A percentile compares a stretch with the other conserved stretches of the same genome.
Conservation (phyloP, 2,113 vertebrate species). For the Seriola rivoliana region DNA sequence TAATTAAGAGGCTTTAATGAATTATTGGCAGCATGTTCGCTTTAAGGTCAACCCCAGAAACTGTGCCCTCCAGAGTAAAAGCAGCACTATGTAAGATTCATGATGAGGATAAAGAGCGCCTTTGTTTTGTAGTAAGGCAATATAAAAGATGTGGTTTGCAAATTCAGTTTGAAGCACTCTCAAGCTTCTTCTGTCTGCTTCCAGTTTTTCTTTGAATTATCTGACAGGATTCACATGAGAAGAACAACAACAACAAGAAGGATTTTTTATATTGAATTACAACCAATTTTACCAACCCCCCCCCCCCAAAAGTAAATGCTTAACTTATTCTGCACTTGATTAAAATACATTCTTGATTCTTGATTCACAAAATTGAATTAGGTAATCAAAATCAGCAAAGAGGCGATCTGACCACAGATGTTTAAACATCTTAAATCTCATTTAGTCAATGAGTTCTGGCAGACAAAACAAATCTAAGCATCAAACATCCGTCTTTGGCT, state of each 20-base stretch:
- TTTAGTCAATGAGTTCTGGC: neutral
- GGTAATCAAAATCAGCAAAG: neutral
- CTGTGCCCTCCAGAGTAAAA: constrained; percentile 7
- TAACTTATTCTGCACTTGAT: neutral
- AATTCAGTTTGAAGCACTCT: constrained; percentile 3
- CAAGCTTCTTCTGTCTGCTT: neutral
- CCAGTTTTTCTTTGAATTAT: constrained; percentile 17
- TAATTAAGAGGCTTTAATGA: constrained; percentile 17
- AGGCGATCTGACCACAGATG: neutral
- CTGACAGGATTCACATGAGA: constrained; percentile 22
- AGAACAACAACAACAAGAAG: neutral
- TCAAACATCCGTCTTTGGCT: neutral
- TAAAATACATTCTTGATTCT: neutral
- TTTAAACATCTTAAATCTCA: neutral
- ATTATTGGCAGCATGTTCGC: constrained; percentile 1
- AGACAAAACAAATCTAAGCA: constrained; percentile 1
- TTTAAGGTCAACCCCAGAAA: constrained; percentile 5
- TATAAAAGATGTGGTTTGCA: constrained; percentile 28
- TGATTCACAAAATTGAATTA: neutral
- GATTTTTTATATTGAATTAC: neutral
- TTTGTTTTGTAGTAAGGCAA: constrained; percentile 14
- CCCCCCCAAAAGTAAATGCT: neutral
- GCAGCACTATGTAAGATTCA: constrained; percentile 10
- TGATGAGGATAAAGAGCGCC: constrained; percentile 1
- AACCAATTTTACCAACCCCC: neutral